phyloP scores from a whole-genome alignment of 2,888 invertebrate species.

The Phaedon cochleariae region DNA sequence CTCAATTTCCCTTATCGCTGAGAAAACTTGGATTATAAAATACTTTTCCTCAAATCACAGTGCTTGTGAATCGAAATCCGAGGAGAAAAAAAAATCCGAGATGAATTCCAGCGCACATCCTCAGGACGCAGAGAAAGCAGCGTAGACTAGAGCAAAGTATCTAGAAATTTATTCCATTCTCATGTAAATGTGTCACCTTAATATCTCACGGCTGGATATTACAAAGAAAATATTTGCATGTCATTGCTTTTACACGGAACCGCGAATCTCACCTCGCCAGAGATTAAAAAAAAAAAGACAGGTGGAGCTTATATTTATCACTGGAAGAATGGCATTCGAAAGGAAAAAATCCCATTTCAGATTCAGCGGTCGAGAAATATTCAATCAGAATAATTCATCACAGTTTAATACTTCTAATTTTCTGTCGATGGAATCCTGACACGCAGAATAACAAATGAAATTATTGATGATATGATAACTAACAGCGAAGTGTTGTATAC shows the following conservation, averaged over 20 bases:
- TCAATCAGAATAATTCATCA: too few relatives aligned
- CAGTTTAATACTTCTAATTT: too few relatives aligned
- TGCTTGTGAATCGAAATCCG: neutral
- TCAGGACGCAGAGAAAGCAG: neutral
- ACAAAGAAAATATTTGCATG: slow-evolving; percentile 51
- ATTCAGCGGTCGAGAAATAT: too few relatives aligned
- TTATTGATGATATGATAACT: too few relatives aligned
- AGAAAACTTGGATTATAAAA: neutral
- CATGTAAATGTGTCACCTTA: slow-evolving; percentile 54
- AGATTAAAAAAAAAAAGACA: slow-evolving; percentile 12
- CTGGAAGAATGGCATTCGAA: too few relatives aligned
- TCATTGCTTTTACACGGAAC: slow-evolving; percentile 44
- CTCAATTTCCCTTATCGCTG: too few relatives aligned
- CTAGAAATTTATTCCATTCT: slow-evolving; percentile 54
- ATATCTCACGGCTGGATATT: slow-evolving; percentile 48
- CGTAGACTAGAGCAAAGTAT: slow-evolving; percentile 9
- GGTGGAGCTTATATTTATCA: slow-evolving; percentile 7
- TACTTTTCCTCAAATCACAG: neutral
- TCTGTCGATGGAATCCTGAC: too few relatives aligned
- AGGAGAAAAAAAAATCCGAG: neutral
- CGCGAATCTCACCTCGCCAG: neutral
- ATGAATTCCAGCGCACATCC: neutral
- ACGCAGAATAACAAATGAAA: too few relatives aligned
- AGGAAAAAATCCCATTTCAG: too few relatives aligned
- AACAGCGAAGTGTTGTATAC: too few relatives aligned